Evolutionary conservation across 2,888 invertebrate species (phyloP).

Genomic region (Lepidocyrtinus sp.): DNA sequence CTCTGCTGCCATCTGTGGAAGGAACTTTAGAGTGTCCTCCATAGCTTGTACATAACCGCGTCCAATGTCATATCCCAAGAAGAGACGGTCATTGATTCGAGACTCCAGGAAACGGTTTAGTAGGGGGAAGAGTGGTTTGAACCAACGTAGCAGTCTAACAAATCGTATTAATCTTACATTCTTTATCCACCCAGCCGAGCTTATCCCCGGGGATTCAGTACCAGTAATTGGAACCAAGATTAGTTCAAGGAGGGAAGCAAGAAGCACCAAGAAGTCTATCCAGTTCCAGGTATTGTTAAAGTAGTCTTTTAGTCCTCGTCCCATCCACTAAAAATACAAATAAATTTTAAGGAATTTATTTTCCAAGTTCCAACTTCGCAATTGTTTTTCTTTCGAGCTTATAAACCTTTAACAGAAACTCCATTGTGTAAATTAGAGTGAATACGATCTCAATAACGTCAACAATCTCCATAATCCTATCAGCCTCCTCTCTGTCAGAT

Average conservation of each 20-base stretch:
- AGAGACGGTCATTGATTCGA: conserved; percentile 75
- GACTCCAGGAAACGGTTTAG: conserved; percentile 76
- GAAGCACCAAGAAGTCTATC: conserved; percentile 76
- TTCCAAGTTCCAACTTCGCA: neutral
- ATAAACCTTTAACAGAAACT: conserved; percentile 64
- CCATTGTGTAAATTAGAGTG: conserved; percentile 56
- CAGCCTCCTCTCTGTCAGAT: neutral
- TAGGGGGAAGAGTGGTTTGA: conserved; percentile 74
- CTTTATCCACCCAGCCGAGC: conserved; percentile 72
- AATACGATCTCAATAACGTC: conserved; percentile 48
- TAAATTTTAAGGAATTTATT: neutral
- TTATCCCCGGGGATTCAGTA: conserved; percentile 71
- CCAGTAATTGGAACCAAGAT: conserved; percentile 68
- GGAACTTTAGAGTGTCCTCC: conserved; percentile 76
- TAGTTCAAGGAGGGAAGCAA: conserved; percentile 75
- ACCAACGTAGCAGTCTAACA: conserved; percentile 73
- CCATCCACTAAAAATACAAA: conserved; percentile 58
- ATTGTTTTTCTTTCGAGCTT: too few relatives aligned
- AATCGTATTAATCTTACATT: conserved; percentile 74
- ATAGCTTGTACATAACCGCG: conserved; percentile 79
- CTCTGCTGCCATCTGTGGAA: conserved; percentile 75
- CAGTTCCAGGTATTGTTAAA: conserved; percentile 77
- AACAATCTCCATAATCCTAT: conserved; percentile 41
- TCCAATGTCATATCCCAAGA: conserved; percentile 79
- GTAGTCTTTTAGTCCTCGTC: conserved; percentile 71